A percentile compares a stretch with the other conserved stretches of the same genome.
Evolutionary conservation across 2,113 vertebrate genomes (phyloP).

Genomic region (Sylvietta virens): DNA sequence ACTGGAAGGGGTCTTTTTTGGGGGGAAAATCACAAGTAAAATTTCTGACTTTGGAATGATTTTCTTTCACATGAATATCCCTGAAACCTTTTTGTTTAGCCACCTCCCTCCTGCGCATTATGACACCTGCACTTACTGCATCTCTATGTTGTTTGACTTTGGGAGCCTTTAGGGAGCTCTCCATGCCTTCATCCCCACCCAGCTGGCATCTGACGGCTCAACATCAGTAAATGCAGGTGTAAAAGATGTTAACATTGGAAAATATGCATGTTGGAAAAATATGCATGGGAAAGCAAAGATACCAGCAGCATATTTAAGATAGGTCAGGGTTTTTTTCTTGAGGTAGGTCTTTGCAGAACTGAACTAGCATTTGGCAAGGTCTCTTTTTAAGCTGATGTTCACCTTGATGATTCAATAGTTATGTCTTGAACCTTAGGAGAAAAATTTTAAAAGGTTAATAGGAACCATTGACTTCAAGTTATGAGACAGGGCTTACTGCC

Average conservation of each 20-base stretch:
- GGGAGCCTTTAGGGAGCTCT: not conserved
- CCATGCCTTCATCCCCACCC: not conserved
- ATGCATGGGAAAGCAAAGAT: not conserved
- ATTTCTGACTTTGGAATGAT: not conserved
- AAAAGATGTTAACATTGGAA: not conserved
- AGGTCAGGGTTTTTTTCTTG: not conserved
- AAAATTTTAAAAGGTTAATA: not conserved
- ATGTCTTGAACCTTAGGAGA: not conserved
- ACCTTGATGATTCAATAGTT: not conserved
- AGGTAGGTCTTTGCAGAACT: not conserved
- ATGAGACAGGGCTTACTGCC: not conserved
- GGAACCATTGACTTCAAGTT: not conserved
- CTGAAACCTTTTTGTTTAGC: not conserved
- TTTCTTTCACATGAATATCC: not conserved
- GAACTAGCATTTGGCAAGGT: not conserved
- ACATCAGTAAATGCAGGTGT: not conserved
- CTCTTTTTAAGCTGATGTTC: not conserved
- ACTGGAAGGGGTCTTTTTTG: not conserved
- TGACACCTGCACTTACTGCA: not conserved
- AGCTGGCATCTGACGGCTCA: not conserved
- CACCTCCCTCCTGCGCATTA: not conserved
- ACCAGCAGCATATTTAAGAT: not conserved
- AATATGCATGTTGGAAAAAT: not conserved
- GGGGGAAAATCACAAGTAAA: not conserved
- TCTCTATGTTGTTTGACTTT: not conserved